Evolutionary conservation across 2,113 vertebrate genomes (phyloP).

Genomic region (Nannospalax galili): DNA sequence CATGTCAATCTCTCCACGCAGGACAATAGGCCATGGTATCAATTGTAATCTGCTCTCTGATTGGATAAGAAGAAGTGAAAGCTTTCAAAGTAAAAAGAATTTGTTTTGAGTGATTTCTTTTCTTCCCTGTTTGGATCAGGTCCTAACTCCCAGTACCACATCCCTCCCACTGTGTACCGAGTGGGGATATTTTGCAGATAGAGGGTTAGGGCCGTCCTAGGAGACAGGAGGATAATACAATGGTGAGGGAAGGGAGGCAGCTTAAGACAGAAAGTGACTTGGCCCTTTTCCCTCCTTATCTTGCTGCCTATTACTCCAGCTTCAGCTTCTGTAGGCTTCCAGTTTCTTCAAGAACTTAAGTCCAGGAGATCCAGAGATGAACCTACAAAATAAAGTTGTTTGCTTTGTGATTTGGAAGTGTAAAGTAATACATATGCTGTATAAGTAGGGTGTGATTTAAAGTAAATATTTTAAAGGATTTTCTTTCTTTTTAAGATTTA

Average conservation of each 20-base stretch:
- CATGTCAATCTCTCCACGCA: fast-evolving
- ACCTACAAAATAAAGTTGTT: background rate
- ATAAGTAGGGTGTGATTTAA: constrained; percentile 49
- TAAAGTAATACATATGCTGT: constrained; percentile 23
- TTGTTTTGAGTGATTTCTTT: background rate
- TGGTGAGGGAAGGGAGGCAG: too few species aligned
- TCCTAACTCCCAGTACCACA: background rate
- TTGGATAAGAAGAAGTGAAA: background rate
- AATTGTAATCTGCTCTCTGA: background rate
- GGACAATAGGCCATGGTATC: background rate
- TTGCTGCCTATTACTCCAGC: background rate
- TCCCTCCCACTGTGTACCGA: background rate
- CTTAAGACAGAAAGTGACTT: background rate
- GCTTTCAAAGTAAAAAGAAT: background rate
- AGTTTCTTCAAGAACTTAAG: background rate
- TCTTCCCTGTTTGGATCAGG: background rate
- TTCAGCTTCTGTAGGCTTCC: background rate
- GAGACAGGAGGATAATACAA: background rate
- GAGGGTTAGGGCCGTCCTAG: background rate
- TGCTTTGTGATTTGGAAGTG: constrained; percentile 4
- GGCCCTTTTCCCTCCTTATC: background rate
- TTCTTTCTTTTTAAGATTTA: too few species aligned
- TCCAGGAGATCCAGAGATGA: background rate
- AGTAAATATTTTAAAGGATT: constrained; percentile 62
- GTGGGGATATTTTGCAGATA: background rate